phyloP scores from a whole-genome alignment of 1,140 invertebrate genomes.

The Cydia amplana region DNA sequence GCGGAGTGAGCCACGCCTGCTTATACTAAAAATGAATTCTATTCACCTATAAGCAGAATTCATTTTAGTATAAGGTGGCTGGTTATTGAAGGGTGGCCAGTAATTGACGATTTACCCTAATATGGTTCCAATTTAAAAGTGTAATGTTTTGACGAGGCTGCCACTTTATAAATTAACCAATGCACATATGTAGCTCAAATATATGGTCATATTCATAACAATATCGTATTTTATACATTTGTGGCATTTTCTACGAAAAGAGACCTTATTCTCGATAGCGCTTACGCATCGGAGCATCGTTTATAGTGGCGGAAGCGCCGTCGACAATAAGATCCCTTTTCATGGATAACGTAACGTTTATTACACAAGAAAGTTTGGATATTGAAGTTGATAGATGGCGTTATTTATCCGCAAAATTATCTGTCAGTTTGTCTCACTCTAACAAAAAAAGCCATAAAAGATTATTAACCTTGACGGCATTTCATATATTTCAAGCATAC shows the following conservation, averaged over 20 bases:
- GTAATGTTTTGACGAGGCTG: neutral
- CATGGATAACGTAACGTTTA: neutral
- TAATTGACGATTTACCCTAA: no score
- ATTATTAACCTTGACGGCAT: neutral
- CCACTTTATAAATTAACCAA: neutral
- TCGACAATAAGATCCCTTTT: no score
- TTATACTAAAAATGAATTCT: no score
- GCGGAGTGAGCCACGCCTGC: no score
- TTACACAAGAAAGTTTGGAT: neutral
- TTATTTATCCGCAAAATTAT: neutral
- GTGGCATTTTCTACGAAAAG: no score
- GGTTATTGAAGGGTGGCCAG: no score
- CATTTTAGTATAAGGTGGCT: no score
- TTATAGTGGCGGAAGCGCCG: no score
- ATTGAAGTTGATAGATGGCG: neutral
- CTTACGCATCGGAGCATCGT: no score
- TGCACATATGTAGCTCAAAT: slow-evolving; percentile 25
- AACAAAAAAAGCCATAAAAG: neutral
- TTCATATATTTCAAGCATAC: no score
- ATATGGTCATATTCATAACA: slow-evolving; percentile 21
- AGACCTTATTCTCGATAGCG: no score
- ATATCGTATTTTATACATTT: slow-evolving; percentile 22
- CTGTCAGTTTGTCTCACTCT: neutral
- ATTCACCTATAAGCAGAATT: no score
- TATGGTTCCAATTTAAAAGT: neutral